These are phyloP conservation scores for Cacoxenus indagator DNA, from an alignment of 2,888 invertebrate genomes.

Conservation along the genomic window DNA sequence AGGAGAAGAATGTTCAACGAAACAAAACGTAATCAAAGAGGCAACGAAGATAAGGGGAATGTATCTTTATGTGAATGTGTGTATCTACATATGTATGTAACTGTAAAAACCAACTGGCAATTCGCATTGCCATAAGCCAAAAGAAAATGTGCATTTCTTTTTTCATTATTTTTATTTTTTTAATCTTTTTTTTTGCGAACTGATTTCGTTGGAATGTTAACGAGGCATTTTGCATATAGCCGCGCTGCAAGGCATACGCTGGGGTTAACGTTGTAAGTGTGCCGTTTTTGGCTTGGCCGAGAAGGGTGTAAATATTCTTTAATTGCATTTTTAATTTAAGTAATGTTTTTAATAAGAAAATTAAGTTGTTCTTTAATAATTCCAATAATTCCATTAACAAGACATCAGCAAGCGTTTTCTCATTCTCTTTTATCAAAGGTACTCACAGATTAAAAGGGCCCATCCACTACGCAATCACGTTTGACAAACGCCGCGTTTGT, in stretches of 20 bases:
- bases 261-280: not conserved
- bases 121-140: not conserved
- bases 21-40: conserved; percentile 33
- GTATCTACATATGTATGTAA: not conserved
- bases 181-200: not conserved
- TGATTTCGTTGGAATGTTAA: conserved; percentile 22
- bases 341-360: too few relatives aligned
- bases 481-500: too few relatives aligned
- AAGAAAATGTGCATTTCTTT: not conserved
- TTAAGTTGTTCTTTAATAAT: too few relatives aligned
- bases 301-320: too few relatives aligned
- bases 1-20: conserved; percentile 8
- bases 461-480: too few relatives aligned
- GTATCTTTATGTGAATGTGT: not conserved
- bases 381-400: too few relatives aligned
- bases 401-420: too few relatives aligned
- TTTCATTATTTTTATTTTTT: not conserved
- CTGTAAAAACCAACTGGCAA: not conserved
- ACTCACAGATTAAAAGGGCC: too few relatives aligned
- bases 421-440: too few relatives aligned
- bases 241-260: not conserved
- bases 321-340: too few relatives aligned
- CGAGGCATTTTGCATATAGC: not conserved
- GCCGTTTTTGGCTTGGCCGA: too few relatives aligned
- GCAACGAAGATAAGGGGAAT: too few relatives aligned